Evolutionary conservation across 2,113 vertebrate species (phyloP), one percentile per base, ranked within the genome.

Genomic region (Paralichthys olivaceus): DNA sequence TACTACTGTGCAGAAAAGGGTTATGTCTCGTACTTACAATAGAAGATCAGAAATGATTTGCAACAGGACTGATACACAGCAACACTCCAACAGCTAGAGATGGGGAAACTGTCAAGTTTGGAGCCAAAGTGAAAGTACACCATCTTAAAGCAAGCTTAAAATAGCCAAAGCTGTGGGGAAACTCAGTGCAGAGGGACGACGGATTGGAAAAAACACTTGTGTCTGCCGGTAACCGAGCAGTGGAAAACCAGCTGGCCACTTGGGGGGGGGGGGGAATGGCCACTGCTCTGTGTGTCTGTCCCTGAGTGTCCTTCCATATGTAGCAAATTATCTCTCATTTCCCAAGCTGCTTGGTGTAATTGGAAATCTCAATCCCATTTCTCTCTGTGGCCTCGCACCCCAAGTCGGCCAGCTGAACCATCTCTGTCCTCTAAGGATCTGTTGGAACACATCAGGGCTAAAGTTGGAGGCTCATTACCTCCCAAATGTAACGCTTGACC

Each of bases 391-490:
- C 76, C 72, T 77, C 58, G 59, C 29, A 17, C 66, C 76, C 61
- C 4, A 40, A 74, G 59, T 69, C 28, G 63, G 62, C 51, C 78
- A 89, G 82, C 85, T 88, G 83, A 90, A 85, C 78, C 70, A 14
- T 75, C 59, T 40, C 63, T 60, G 79, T 87, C 84, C 85, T 60
- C 56, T 19, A 80, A 90, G 81, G 86, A 76, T 73, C 59, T 71
- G 32, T 23, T 29, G 56, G 84, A 90, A 91, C 78, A 88, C 81
- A 90, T 79, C 72, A 63, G 63, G 53, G 58, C 79, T 92, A 91
- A 89, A 92, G 83, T 81, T 89, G 89, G 83, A 79, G 23, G 57
- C 40, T 66, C 64, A 80, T 76, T 87, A 69, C 68, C 53, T 86
- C 81, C 57, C 56, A 68, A 84, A 89, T 9, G 74, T 77, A 79